These are phyloP conservation scores for Hydrocynus forskahlii DNA, from an alignment of 2,797 vertebrate genomes.

Conservation along the genomic window DNA sequence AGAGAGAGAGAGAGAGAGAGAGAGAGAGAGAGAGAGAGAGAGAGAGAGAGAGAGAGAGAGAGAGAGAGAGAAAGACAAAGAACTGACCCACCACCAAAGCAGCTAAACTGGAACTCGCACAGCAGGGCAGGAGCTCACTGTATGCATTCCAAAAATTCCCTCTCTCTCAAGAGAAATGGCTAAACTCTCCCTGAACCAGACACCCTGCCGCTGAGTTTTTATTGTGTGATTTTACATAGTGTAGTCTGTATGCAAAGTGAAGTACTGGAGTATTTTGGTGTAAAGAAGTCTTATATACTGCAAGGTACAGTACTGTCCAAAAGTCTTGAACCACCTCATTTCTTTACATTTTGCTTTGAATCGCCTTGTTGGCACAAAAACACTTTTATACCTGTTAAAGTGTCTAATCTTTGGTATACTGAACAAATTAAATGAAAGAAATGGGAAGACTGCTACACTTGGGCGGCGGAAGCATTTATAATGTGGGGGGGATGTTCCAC, in stretches of 20 bases:
- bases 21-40: neutral
- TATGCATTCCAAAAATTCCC: neutral
- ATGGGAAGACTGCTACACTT: too few species aligned
- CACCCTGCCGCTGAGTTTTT: neutral
- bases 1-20: neutral
- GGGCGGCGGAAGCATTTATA: too few species aligned
- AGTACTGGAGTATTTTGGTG: neutral
- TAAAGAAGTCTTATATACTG: too few species aligned
- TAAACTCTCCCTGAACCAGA: conserved; percentile 17
- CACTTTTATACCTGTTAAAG: too few species aligned
- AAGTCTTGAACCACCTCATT: too few species aligned
- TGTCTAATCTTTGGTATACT: too few species aligned
- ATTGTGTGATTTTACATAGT: neutral
- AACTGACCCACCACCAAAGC: conserved; percentile 12
- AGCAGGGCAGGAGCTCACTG: neutral
- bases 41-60: neutral
- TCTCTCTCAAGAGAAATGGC: neutral
- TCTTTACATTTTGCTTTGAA: too few species aligned
- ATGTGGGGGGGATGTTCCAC: too few species aligned
- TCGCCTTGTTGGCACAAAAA: too few species aligned
- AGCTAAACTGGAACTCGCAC: conserved; percentile 13
- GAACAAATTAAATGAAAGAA: too few species aligned
- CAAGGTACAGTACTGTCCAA: too few species aligned
- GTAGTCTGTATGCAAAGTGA: neutral
- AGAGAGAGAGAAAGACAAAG: conserved; percentile 7